Evolutionary conservation across 2,113 vertebrate genomes (phyloP).

Genomic region (Cheilinus undulatus): DNA sequence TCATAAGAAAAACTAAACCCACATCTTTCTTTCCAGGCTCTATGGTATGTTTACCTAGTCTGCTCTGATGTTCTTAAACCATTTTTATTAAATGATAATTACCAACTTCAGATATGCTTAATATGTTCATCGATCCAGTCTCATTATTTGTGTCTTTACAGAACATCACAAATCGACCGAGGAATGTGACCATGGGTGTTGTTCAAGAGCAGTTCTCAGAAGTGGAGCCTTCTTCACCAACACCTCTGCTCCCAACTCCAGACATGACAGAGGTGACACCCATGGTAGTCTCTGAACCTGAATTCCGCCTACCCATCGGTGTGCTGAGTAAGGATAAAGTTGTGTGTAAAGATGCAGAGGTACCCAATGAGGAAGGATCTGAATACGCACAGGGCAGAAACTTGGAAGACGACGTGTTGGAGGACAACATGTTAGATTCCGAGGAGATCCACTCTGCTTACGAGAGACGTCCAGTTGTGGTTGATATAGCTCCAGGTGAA

Average conservation of each 20-base stretch:
- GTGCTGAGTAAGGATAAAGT: rapidly evolving
- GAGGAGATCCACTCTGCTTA: not conserved
- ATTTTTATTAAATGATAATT: not conserved
- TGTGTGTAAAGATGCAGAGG: not conserved
- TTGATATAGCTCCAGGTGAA: not conserved
- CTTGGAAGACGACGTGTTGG: slow-evolving; percentile 14
- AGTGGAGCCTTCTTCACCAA: slow-evolving; percentile 9
- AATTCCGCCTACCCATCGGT: rapidly evolving
- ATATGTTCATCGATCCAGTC: too few species aligned
- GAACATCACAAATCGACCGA: rapidly evolving
- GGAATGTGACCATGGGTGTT: rapidly evolving
- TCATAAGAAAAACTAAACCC: not conserved
- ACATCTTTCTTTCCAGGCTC: rapidly evolving
- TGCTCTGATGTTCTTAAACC: not conserved
- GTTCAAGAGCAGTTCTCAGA: rapidly evolving
- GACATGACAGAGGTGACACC: not conserved
- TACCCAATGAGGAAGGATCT: rapidly evolving
- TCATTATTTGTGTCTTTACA: slow-evolving; percentile 35
- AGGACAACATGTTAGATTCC: rapidly evolving
- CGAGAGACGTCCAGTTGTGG: not conserved
- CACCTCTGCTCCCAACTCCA: rapidly evolving
- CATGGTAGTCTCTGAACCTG: rapidly evolving
- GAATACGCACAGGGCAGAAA: not conserved
- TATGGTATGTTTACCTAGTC: slow-evolving; percentile 38
- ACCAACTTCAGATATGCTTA: not conserved